phyloP scores from a whole-genome alignment of 2,113 vertebrate species.

The Rousettus leschenaultii region DNA sequence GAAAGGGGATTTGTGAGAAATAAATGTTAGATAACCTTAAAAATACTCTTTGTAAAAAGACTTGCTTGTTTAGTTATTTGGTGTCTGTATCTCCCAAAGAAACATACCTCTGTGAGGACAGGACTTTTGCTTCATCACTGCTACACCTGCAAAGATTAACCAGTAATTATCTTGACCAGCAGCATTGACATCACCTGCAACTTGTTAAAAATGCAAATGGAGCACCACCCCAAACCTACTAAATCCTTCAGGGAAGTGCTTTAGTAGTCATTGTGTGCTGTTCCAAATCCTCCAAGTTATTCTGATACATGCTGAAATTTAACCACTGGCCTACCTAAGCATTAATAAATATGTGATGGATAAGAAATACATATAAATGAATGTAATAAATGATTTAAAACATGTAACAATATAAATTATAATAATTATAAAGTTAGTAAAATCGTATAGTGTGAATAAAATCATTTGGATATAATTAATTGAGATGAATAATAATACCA shows the following conservation, averaged over 20 bases:
- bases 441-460: background rate
- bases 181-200: background rate
- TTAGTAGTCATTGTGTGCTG: background rate
- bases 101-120: background rate
- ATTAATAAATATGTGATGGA: background rate
- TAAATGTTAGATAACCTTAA: no score
- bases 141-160: background rate
- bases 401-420: background rate
- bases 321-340: background rate
- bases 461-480: background rate
- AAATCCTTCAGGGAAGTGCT: background rate
- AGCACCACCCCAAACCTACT: background rate
- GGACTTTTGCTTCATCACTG: background rate
- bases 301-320: background rate
- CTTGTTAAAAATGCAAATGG: background rate
- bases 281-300: background rate
- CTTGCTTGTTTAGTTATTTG: background rate
- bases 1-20: no score
- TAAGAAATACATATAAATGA: background rate
- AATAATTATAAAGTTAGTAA: background rate
- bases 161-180: background rate
- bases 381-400: background rate
- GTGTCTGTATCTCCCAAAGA: background rate
- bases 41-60: no score
- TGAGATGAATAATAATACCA: background rate